phyloP scores from a whole-genome alignment of 2,797 vertebrate species.

The Rousettus madagascariensis region DNA sequence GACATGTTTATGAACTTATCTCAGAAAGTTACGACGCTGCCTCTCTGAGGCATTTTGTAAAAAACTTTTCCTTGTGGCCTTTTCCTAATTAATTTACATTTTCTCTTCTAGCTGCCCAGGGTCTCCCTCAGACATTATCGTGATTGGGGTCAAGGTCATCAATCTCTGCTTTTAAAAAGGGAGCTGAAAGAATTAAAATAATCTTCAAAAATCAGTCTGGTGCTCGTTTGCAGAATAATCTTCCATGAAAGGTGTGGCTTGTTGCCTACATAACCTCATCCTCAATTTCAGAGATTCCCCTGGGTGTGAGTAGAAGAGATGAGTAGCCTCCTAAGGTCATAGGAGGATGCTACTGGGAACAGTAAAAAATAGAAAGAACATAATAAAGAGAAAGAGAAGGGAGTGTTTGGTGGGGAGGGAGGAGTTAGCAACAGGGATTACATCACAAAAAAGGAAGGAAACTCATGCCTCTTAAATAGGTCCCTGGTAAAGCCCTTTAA shows the following conservation, averaged over 20 bases:
- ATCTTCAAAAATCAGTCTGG: background rate
- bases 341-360: background rate
- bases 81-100: background rate
- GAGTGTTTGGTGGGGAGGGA: background rate
- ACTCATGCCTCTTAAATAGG: background rate
- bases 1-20: conserved; percentile 56
- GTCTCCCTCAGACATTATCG: background rate
- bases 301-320: background rate
- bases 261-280: background rate
- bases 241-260: background rate
- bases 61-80: background rate
- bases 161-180: background rate
- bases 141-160: background rate
- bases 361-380: background rate
- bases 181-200: background rate
- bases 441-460: background rate
- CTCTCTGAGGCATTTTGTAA: conserved; percentile 12
- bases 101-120: background rate
- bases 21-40: conserved; percentile 32
- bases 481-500: background rate
- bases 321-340: background rate
- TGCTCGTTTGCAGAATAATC: background rate
- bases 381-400: background rate
- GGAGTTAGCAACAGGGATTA: background rate
- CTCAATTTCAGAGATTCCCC: background rate